A percentile compares a stretch with the other conserved stretches of the same genome.
phyloP scores from a whole-genome alignment of 2,888 invertebrate genomes.

The Folsomia manolachei region DNA sequence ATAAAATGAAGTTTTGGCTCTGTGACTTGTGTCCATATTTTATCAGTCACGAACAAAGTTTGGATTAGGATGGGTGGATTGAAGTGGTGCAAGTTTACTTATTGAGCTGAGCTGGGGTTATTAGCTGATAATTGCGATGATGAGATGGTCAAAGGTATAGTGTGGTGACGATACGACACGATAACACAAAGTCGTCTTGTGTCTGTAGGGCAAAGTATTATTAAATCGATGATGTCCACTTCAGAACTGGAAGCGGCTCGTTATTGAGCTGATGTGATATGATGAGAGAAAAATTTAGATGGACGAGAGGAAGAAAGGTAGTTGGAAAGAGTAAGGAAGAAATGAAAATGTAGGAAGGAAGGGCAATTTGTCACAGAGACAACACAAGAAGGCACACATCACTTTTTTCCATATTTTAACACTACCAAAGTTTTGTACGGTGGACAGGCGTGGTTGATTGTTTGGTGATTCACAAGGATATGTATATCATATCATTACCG shows the following conservation, averaged over 20 bases:
- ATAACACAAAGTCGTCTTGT: conserved; percentile 15
- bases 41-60: conserved; percentile 8
- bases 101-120: too few relatives aligned
- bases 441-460: too few relatives aligned
- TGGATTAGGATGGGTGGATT: background rate
- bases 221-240: conserved; percentile 48
- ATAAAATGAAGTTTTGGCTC: conserved; percentile 1
- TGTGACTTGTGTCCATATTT: conserved; percentile 16
- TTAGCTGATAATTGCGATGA: conserved; percentile 20
- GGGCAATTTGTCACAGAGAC: conserved; percentile 43
- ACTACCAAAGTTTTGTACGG: background rate
- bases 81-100: conserved; percentile 3
- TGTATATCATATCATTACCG: background rate
- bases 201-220: conserved; percentile 24
- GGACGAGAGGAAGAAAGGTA: too few relatives aligned
- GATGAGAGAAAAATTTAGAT: too few relatives aligned
- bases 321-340: conserved; percentile 6
- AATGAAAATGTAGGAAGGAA: conserved; percentile 21
- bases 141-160: conserved; percentile 17
- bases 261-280: too few relatives aligned
- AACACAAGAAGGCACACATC: conserved; percentile 2
- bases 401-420: background rate
- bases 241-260: conserved; percentile 28
- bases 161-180: background rate
- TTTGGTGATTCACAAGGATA: too few relatives aligned